phyloP scores from a whole-genome alignment of 2,797 vertebrate species.

The Danio choprae region DNA sequence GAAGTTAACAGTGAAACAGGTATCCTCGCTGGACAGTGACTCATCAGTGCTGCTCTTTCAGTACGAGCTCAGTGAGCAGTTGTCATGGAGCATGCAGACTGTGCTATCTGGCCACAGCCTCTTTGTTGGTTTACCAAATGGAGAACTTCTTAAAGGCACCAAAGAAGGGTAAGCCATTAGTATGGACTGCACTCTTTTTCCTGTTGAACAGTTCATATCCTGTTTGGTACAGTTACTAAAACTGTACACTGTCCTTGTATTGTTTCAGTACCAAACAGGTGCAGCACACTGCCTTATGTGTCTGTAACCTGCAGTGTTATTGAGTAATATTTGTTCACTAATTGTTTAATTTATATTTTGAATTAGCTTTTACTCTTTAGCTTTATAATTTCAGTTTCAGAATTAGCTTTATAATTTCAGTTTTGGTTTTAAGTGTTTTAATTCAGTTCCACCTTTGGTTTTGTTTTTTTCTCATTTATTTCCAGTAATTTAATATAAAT shows the following conservation, averaged over 20 bases:
- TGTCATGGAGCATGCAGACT: conserved; percentile 89
- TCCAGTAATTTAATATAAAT: too few species aligned
- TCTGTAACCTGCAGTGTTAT: too few species aligned
- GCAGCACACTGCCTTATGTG: too few species aligned
- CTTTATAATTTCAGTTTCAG: too few species aligned
- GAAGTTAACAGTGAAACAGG: conserved; percentile 92
- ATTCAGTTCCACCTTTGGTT: too few species aligned
- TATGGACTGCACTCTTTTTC: background rate
- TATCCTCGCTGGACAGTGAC: conserved; percentile 82
- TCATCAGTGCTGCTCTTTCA: conserved; percentile 87
- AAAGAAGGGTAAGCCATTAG: conserved; percentile 35
- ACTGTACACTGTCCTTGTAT: too few species aligned
- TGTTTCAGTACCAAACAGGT: too few species aligned
- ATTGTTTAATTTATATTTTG: background rate
- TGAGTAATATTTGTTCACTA: background rate
- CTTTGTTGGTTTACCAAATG: conserved; percentile 53
- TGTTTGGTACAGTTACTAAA: too few species aligned
- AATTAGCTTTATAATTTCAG: too few species aligned
- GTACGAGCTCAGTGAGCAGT: conserved; percentile 90
- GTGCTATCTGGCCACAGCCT: conserved; percentile 70
- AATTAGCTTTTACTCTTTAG: background rate
- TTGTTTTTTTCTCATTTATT: too few species aligned
- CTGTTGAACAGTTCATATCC: background rate
- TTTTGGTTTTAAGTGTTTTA: too few species aligned
- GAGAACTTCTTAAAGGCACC: conserved; percentile 47